These are phyloP conservation scores for Anableps anableps DNA, from an alignment of 2,797 vertebrate genomes.

Conservation along the genomic window DNA sequence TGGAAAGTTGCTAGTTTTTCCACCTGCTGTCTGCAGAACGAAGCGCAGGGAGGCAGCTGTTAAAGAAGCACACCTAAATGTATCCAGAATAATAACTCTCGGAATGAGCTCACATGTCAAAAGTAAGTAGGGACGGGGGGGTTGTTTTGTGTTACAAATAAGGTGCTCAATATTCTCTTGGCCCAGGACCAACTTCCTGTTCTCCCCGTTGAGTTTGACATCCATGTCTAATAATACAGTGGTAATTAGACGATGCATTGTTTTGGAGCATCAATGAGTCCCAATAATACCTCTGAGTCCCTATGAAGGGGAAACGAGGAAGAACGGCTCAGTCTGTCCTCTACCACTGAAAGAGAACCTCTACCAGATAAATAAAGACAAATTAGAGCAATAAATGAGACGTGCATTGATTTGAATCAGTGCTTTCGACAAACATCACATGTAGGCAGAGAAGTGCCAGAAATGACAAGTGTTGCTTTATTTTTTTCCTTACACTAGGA, in stretches of 20 bases:
- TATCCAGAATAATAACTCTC: slow-evolving; percentile 14
- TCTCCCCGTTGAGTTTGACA: slow-evolving; percentile 48
- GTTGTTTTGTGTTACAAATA: slow-evolving; percentile 49
- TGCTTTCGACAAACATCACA: not conserved
- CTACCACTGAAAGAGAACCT: not conserved
- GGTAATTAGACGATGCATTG: slow-evolving; percentile 61
- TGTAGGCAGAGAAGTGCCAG: not conserved
- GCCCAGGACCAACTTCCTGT: slow-evolving; percentile 43
- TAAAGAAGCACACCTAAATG: slow-evolving; percentile 19
- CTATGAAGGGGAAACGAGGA: slow-evolving; percentile 29
- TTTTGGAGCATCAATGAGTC: slow-evolving; percentile 48
- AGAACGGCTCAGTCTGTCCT: slow-evolving; percentile 16
- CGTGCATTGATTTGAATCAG: not conserved
- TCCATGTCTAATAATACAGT: slow-evolving; percentile 54
- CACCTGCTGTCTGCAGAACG: slow-evolving; percentile 16
- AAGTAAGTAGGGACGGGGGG: slow-evolving; percentile 1
- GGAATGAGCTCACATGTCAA: slow-evolving; percentile 30
- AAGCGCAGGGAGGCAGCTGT: slow-evolving; percentile 4
- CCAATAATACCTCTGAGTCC: slow-evolving; percentile 36
- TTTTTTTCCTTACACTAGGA: not conserved
- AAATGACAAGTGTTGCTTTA: not conserved
- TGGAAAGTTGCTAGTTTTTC: slow-evolving; percentile 26
- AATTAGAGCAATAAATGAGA: not conserved
- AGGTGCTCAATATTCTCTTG: slow-evolving; percentile 58
- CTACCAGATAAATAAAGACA: slow-evolving; percentile 13